Evolutionary conservation across 2,888 invertebrate genomes (phyloP).

Genomic region (Lymantria dispar): DNA sequence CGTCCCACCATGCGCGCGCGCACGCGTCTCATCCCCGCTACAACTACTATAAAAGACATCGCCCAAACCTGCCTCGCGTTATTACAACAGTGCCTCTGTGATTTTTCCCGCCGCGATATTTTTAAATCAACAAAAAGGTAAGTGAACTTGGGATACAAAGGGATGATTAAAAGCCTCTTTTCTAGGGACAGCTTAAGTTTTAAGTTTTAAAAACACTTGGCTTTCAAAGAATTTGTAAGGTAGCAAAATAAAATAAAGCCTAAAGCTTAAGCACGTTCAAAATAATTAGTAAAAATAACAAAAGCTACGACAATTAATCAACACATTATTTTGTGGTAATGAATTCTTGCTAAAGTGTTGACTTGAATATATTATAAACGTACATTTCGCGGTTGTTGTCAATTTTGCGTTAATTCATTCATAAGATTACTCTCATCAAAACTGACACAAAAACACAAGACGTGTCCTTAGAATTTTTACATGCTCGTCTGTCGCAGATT

Average conservation of each 20-base stretch:
- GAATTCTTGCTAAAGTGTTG: slow-evolving; percentile 24
- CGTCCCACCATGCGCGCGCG: slow-evolving; percentile 55
- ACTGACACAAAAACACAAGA: slow-evolving; percentile 44
- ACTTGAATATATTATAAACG: slow-evolving; percentile 14
- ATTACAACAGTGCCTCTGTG: slow-evolving; percentile 80
- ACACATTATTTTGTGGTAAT: slow-evolving; percentile 8
- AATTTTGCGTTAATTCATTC: slow-evolving; percentile 38
- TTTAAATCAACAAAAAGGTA: slow-evolving; percentile 68
- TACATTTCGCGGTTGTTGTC: slow-evolving; percentile 31
- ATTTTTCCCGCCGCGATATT: slow-evolving; percentile 74
- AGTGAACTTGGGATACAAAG: slow-evolving; percentile 57
- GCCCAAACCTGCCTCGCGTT: slow-evolving; percentile 77
- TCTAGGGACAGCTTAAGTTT: slow-evolving; percentile 9
- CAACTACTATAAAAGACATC: slow-evolving; percentile 72
- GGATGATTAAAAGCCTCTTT: slow-evolving; percentile 38
- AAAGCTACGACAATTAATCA: neutral
- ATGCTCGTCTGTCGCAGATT: slow-evolving; percentile 47
- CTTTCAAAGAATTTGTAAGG: too few species aligned
- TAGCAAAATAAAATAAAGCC: neutral
- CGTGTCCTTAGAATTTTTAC: slow-evolving; percentile 44
- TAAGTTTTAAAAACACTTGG: neutral
- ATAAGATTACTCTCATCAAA: slow-evolving; percentile 36
- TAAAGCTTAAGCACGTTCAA: neutral
- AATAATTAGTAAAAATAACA: neutral
- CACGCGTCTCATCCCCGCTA: slow-evolving; percentile 71